Percentiles rank a stretch among this genome's conserved stretches.
phyloP scores from a whole-genome alignment of 2,888 invertebrate species.

The Pediacus dermestoides region DNA sequence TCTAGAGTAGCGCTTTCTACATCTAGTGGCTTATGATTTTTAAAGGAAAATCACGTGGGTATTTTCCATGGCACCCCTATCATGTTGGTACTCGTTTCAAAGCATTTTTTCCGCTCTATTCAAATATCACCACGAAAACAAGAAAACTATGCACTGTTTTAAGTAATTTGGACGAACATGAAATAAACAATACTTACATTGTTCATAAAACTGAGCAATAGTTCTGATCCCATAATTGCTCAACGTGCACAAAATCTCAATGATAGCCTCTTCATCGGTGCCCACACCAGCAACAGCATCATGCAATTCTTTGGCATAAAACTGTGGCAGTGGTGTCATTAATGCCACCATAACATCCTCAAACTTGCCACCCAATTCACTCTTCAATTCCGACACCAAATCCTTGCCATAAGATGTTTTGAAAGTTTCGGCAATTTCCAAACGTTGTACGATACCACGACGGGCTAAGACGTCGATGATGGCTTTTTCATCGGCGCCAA shows the following conservation, averaged over 20 bases:
- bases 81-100: too few species aligned
- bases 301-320: constrained; percentile 85
- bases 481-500: constrained; percentile 88
- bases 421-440: constrained; percentile 86
- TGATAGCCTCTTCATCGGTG: constrained; percentile 86
- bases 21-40: too few species aligned
- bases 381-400: constrained; percentile 74
- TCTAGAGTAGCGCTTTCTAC: too few species aligned
- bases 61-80: too few species aligned
- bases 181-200: constrained; percentile 66
- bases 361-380: constrained; percentile 84
- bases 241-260: constrained; percentile 88
- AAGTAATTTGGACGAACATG: too few species aligned
- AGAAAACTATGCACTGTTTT: too few species aligned
- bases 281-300: constrained; percentile 83
- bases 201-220: constrained; percentile 79
- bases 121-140: too few species aligned
- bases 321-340: constrained; percentile 86
- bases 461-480: constrained; percentile 87
- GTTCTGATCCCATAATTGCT: constrained; percentile 87
- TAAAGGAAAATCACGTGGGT: too few species aligned
- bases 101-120: too few species aligned
- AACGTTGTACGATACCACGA: constrained; percentile 84
- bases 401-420: constrained; percentile 91
- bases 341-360: constrained; percentile 87